phyloP scores from a whole-genome alignment of 2,888 invertebrate genomes.

The Trypoxylon attenuatum region DNA sequence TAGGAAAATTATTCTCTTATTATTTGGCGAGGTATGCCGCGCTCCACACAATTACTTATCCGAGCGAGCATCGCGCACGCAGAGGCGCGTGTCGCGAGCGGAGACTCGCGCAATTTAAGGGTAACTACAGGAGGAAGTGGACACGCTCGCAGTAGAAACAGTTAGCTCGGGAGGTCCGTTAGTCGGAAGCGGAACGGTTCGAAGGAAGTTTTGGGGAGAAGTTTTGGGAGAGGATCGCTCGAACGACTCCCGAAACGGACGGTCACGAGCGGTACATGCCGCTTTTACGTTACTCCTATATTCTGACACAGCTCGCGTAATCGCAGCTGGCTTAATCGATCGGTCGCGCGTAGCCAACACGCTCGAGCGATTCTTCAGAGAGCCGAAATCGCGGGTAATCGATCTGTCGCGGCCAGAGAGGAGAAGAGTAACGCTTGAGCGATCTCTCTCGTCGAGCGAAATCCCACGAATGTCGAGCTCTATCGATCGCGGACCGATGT shows the following conservation, averaged over 20 bases:
- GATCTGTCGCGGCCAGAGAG: slow-evolving; percentile 20
- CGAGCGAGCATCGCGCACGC: slow-evolving; percentile 24
- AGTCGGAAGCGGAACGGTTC: slow-evolving; percentile 50
- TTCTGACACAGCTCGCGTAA: slow-evolving; percentile 12
- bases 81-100: slow-evolving; percentile 31
- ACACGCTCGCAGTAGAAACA: slow-evolving; percentile 53
- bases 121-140: slow-evolving; percentile 59
- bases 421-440: slow-evolving; percentile 16
- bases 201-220: slow-evolving; percentile 11
- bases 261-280: too few relatives aligned
- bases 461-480: too few relatives aligned
- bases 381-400: slow-evolving; percentile 29
- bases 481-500: slow-evolving; percentile 31
- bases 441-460: slow-evolving; percentile 24
- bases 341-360: slow-evolving; percentile 4
- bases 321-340: slow-evolving; percentile 27
- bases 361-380: slow-evolving; percentile 13
- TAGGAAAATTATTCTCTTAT: too few relatives aligned
- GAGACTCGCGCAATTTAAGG: slow-evolving; percentile 51
- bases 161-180: slow-evolving; percentile 55
- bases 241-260: slow-evolving; percentile 27
- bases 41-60: slow-evolving; percentile 26
- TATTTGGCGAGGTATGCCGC: too few relatives aligned
- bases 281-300: too few relatives aligned
- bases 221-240: not conserved